These are phyloP conservation scores for Endomychus coccineus DNA, from an alignment of 2,888 invertebrate genomes.

Conservation along the genomic window DNA sequence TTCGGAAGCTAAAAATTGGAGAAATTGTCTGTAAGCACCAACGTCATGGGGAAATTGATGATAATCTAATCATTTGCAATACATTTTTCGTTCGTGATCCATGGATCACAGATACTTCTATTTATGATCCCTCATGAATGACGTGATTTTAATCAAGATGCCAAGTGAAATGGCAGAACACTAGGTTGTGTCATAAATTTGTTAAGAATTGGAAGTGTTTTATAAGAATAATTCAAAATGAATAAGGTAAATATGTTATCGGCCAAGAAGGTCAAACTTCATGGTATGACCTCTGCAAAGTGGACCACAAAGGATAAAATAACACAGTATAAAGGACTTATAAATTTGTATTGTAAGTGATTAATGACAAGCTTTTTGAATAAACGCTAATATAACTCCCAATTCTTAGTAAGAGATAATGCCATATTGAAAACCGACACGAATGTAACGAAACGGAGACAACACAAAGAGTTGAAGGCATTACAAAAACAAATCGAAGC, in stretches of 20 bases:
- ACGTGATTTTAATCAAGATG: too few species aligned
- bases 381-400: not conserved
- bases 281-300: constrained; percentile 52
- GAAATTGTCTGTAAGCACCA: too few species aligned
- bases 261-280: constrained; percentile 47
- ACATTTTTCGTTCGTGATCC: too few species aligned
- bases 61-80: too few species aligned
- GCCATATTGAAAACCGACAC: constrained; percentile 55
- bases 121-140: too few species aligned
- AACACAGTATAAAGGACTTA: constrained; percentile 51
- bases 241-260: constrained; percentile 23
- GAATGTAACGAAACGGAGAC: constrained; percentile 44
- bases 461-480: constrained; percentile 51
- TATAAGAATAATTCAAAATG: constrained; percentile 12
- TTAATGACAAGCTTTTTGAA: not conserved
- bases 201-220: too few species aligned
- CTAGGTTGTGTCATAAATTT: too few species aligned
- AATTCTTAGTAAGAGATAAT: constrained; percentile 51
- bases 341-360: constrained; percentile 50
- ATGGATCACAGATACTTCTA: too few species aligned
- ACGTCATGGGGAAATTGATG: too few species aligned
- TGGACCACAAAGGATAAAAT: constrained; percentile 56
- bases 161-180: too few species aligned
- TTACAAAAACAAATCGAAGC: constrained; percentile 51
- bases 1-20: too few species aligned